Evolutionary conservation across 1,140 invertebrate species (phyloP).

Genomic region (Daktulosphaira vitifoliae): DNA sequence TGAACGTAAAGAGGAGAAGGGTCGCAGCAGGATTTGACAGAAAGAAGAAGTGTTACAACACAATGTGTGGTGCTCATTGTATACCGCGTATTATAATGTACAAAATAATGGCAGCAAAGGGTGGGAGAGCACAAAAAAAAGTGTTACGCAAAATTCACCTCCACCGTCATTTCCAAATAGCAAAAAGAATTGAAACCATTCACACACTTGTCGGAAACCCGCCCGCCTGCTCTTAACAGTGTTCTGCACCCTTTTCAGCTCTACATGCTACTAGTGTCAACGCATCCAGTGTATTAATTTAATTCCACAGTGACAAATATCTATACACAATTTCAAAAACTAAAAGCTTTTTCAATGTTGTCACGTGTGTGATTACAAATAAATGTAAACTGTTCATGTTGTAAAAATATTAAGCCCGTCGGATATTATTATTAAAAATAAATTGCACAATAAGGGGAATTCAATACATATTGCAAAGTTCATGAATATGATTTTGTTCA

Average conservation of each 20-base stretch:
- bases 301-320: no score
- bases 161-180: constrained; percentile 1
- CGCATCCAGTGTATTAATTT: no score
- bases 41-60: constrained; percentile 22
- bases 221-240: no score
- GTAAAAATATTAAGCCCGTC: no score
- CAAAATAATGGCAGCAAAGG: background rate
- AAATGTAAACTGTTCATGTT: no score
- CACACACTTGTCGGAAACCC: constrained; percentile 12
- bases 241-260: background rate
- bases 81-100: background rate
- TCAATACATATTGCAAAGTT: no score
- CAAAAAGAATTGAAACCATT: constrained; percentile 3
- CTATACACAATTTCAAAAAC: no score
- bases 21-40: constrained; percentile 26
- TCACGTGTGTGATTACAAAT: no score
- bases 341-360: no score
- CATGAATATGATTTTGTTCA: no score
- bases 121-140: background rate
- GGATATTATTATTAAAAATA: no score
- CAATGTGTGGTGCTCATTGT: background rate
- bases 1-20: background rate
- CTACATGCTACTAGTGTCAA: background rate
- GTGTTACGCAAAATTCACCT: constrained; percentile 19
- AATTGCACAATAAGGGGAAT: no score